A percentile compares a stretch with the other conserved stretches of the same genome.
Evolutionary conservation across 1,140 invertebrate genomes (phyloP).

Genomic region (Cyrtorhinus lividipennis): DNA sequence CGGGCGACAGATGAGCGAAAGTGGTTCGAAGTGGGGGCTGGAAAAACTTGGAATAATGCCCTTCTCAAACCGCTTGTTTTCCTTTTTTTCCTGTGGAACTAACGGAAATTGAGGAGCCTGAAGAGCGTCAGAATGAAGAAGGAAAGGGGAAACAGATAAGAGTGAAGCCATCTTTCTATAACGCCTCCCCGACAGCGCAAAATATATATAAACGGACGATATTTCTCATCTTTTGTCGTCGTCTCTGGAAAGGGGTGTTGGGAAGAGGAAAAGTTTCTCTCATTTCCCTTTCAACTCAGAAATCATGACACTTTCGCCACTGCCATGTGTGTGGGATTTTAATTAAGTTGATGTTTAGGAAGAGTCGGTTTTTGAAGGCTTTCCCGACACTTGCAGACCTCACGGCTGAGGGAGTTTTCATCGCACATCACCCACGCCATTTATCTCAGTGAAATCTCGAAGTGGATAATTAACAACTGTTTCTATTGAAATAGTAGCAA

Average conservation of each 20-base stretch:
- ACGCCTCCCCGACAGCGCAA: neutral
- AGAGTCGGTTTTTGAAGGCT: neutral
- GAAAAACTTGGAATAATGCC: neutral
- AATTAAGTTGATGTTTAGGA: neutral
- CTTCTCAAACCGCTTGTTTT: neutral
- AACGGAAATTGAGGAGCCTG: neutral
- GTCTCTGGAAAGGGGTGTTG: too few relatives aligned
- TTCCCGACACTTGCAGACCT: neutral
- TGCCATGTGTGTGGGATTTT: neutral
- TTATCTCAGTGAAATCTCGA: too few relatives aligned
- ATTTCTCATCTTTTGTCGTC: neutral
- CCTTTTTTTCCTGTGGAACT: too few relatives aligned
- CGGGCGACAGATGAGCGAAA: neutral
- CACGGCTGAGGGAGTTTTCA: neutral
- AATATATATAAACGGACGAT: neutral
- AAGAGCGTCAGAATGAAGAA: neutral
- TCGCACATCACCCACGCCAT: too few relatives aligned
- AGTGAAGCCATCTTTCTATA: neutral
- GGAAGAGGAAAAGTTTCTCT: neutral
- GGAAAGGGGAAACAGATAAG: neutral
- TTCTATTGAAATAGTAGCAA: too few relatives aligned
- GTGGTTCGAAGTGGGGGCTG: too few relatives aligned
- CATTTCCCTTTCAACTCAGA: neutral
- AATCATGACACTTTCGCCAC: too few relatives aligned
- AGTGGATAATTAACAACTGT: too few relatives aligned